Base-by-base conservation (phyloP, 1,140 invertebrate genomes). In the Holotrichia oblita region DNA sequence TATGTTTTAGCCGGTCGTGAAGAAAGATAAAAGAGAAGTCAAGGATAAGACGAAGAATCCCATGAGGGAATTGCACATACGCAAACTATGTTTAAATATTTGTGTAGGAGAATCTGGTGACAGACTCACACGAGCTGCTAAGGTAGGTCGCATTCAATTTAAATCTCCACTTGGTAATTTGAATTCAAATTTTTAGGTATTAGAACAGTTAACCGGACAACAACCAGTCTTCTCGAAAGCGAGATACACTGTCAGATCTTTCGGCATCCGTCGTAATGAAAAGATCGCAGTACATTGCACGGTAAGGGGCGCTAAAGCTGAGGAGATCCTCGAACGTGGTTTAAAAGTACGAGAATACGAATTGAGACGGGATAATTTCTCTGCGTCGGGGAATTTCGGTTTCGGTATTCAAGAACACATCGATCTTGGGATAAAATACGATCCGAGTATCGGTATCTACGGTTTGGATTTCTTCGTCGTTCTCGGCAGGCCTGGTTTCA, bases 381-480 rank as follows among this genome's bases (percentile, higher is more conserved):
- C 98, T 10, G 85, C 94, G 79, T 99, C 96, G 76, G 99, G 99
- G 72, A 99, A 99, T 90, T 99, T 99, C 89, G 99, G 99, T 80
- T 99, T 99, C 87, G 99, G 99, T 90, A 99, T 99, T 85, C 98
- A 99, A 89, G 99, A 99, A 93, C 99, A 99, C 90, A 99, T 99
- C 88, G 99, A 99, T 91, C 92, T 99, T 89, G 99, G 99, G 86
- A 99, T 99, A 89, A 99, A 99, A 88, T 99, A 99, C 86, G 99
- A 99, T 89, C 99, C 99, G 7, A 94, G 94, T 82, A 99, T 99
- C 87, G 97, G 98, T 91, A 99, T 99, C 89, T 99, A 99, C 86
- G 98, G 99, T 89, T 91, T 99, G 87, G 98, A 99, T 88, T 99
- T 99, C 90, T 99, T 98, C 86, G 96, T 99, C 86, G 99, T 99